Evolutionary conservation across 2,113 vertebrate genomes (phyloP).

Genomic region (Oryzias curvinotus): DNA sequence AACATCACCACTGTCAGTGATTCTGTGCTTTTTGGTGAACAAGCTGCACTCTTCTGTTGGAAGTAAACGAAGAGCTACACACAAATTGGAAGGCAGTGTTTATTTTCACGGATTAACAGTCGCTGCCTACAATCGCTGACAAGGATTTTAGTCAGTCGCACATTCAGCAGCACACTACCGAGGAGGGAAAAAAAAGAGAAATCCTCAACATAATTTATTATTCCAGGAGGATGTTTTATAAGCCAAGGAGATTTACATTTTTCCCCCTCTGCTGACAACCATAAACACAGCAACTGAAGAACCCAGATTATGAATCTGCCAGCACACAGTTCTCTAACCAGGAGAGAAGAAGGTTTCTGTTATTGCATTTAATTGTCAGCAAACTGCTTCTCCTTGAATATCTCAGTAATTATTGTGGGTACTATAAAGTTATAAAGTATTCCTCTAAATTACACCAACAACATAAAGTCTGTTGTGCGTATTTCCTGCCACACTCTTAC

Average conservation of each 20-base stretch:
- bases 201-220: not conserved
- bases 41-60: not conserved
- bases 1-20: slow-evolving; percentile 22
- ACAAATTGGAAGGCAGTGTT: not conserved
- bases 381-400: not conserved
- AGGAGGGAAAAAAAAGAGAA: too few species aligned
- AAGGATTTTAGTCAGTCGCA: not conserved
- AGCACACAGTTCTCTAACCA: not conserved
- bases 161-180: not conserved
- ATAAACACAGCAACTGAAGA: not conserved
- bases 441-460: slow-evolving; percentile 22
- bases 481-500: slow-evolving; percentile 26
- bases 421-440: slow-evolving; percentile 2
- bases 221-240: not conserved
- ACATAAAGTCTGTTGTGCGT: slow-evolving; percentile 19
- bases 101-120: not conserved
- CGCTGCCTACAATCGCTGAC: not conserved
- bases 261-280: not conserved
- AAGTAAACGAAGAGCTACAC: not conserved
- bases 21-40: slow-evolving; percentile 6
- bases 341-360: not conserved
- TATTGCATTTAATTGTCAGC: too few species aligned
- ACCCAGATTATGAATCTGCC: not conserved
- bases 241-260: not conserved
- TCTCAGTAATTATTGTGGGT: not conserved